phyloP scores from a whole-genome alignment of 1,140 invertebrate genomes.

The Cydia splendana region DNA sequence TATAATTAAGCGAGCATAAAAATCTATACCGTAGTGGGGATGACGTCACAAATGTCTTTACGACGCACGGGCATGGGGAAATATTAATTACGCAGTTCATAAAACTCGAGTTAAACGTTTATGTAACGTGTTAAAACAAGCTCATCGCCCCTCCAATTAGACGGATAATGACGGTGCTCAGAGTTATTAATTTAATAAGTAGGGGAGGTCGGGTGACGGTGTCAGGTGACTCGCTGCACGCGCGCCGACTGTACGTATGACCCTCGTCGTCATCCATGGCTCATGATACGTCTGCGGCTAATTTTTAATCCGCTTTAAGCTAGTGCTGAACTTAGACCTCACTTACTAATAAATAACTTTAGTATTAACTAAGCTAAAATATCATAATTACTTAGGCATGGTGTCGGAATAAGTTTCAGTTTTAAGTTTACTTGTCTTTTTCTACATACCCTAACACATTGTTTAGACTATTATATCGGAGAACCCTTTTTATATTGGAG shows the following conservation, averaged over 20 bases:
- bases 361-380: too few relatives aligned
- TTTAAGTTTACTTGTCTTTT: too few relatives aligned
- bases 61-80: slow-evolving; percentile 30
- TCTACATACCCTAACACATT: too few relatives aligned
- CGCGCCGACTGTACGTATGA: slow-evolving; percentile 32
- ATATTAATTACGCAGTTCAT: slow-evolving; percentile 72
- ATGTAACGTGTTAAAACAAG: slow-evolving; percentile 73
- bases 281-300: not conserved
- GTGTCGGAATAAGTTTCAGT: too few relatives aligned
- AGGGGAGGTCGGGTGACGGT: slow-evolving; percentile 64
- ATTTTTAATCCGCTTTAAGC: slow-evolving; percentile 16
- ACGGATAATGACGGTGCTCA: slow-evolving; percentile 73
- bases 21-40: slow-evolving; percentile 19
- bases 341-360: not conserved
- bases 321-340: not conserved
- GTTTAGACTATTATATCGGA: too few relatives aligned
- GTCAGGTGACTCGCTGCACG: slow-evolving; percentile 62
- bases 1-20: slow-evolving; percentile 12
- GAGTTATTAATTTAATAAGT: slow-evolving; percentile 79
- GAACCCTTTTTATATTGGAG: too few relatives aligned
- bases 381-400: too few relatives aligned
- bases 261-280: slow-evolving; percentile 5
- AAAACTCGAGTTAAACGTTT: slow-evolving; percentile 69
- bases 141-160: slow-evolving; percentile 76
- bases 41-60: not conserved